Evolutionary conservation across 2,113 vertebrate species (phyloP).

Genomic region (Chlamydotis undulata): DNA sequence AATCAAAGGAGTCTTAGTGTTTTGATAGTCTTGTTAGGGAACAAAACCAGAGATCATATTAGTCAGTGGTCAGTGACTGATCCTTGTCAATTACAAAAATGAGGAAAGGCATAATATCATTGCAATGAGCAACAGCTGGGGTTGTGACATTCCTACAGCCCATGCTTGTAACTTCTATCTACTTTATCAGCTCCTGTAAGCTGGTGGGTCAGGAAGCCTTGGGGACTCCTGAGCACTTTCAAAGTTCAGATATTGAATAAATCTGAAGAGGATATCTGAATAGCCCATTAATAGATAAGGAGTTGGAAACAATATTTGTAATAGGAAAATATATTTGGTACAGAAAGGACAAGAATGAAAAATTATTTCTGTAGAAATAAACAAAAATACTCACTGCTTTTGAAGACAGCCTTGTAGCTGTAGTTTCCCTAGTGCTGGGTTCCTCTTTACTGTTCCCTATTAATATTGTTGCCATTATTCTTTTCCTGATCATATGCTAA

Average conservation of each 20-base stretch:
- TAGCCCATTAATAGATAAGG: background rate
- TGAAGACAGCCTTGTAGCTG: background rate
- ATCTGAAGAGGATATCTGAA: background rate
- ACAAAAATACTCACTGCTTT: background rate
- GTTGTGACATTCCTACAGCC: background rate
- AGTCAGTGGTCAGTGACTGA: background rate
- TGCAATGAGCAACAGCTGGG: background rate
- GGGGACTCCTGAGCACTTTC: background rate
- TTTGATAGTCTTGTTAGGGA: background rate
- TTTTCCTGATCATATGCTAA: background rate
- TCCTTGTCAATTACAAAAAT: background rate
- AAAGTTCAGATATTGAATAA: background rate
- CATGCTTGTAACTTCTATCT: accelerated
- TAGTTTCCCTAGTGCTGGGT: background rate
- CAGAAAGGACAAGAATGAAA: background rate
- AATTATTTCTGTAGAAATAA: background rate
- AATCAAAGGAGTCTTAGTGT: background rate
- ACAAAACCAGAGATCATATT: background rate
- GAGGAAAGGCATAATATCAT: background rate
- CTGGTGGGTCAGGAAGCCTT: background rate
- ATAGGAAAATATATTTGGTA: background rate
- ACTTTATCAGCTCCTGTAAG: background rate
- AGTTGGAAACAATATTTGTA: background rate
- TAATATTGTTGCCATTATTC: background rate
- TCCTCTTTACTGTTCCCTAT: background rate